A percentile compares a stretch with the other conserved stretches of the same genome.
These are phyloP conservation scores for Rotaria sp. DNA, from an alignment of 2,888 invertebrate genomes.

Conservation along the genomic window DNA sequence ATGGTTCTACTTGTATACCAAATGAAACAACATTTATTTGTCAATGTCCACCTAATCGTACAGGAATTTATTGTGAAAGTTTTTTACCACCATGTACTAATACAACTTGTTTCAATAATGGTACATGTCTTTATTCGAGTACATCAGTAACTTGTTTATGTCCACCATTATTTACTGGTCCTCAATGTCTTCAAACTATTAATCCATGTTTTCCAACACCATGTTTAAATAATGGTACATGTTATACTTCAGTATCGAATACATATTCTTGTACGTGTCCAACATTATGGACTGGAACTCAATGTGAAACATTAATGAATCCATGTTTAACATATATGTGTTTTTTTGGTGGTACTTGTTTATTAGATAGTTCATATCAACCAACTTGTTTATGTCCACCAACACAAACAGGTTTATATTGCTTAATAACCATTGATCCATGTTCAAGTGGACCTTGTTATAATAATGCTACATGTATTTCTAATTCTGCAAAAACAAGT, in stretches of 20 bases:
- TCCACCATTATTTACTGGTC: constrained; percentile 33
- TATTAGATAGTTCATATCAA: neutral
- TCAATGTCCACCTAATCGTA: constrained; percentile 28
- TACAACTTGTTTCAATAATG: constrained; percentile 36
- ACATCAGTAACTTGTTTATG: constrained; percentile 27
- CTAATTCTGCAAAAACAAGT: neutral
- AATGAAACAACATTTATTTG: constrained; percentile 30
- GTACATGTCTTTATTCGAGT: constrained; percentile 23
- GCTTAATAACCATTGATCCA: neutral
- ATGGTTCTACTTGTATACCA: constrained; percentile 31
- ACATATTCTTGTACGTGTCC: neutral
- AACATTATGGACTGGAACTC: neutral
- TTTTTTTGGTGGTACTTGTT: constrained; percentile 25
- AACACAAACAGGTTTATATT: neutral
- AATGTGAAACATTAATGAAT: neutral
- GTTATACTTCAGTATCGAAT: neutral
- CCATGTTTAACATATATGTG: constrained; percentile 20
- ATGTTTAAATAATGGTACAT: constrained; percentile 34
- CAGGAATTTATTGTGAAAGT: constrained; percentile 11
- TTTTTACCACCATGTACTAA: neutral
- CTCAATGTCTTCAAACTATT: constrained; percentile 26
- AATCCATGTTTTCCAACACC: constrained; percentile 32
- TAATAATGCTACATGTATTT: neutral
- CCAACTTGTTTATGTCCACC: neutral
- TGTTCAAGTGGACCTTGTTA: neutral